These are phyloP conservation scores for Cossypha caffra DNA, from an alignment of 2,797 vertebrate genomes.

Conservation along the genomic window DNA sequence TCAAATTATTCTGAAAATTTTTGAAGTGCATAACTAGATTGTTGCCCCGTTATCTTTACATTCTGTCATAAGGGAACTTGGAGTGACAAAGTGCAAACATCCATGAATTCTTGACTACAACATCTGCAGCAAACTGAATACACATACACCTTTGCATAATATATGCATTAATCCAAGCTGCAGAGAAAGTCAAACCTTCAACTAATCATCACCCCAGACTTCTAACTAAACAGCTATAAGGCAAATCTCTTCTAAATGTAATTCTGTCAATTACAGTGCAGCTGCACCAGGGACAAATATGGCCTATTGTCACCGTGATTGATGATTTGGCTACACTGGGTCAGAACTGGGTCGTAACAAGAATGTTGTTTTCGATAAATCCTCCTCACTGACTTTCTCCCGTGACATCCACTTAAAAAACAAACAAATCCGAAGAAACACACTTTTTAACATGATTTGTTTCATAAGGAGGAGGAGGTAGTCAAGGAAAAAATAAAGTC, in stretches of 20 bases:
- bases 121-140: slow-evolving; percentile 5
- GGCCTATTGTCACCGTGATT: slow-evolving; percentile 26
- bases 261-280: slow-evolving; percentile 41
- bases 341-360: slow-evolving; percentile 32
- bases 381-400: slow-evolving; percentile 40
- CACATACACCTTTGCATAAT: slow-evolving; percentile 22
- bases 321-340: slow-evolving; percentile 46
- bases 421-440: slow-evolving; percentile 30
- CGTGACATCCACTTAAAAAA: slow-evolving; percentile 48
- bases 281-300: slow-evolving; percentile 16
- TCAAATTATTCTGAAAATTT: slow-evolving; percentile 20
- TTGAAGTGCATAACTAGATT: slow-evolving; percentile 23
- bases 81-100: not conserved
- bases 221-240: slow-evolving; percentile 8
- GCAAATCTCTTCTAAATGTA: slow-evolving; percentile 29
- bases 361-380: slow-evolving; percentile 63
- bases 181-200: not conserved
- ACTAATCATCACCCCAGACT: not conserved
- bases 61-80: slow-evolving; percentile 29
- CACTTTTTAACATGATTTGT: slow-evolving; percentile 45
- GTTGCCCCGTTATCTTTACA: not conserved
- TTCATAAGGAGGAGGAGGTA: slow-evolving; percentile 53
- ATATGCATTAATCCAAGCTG: not conserved
- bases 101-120: slow-evolving; percentile 1
- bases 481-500: slow-evolving; percentile 61